A percentile compares a stretch with the other conserved stretches of the same genome.
Evolutionary conservation across 2,888 invertebrate species (phyloP).

Genomic region (Amphipoea oculea): DNA sequence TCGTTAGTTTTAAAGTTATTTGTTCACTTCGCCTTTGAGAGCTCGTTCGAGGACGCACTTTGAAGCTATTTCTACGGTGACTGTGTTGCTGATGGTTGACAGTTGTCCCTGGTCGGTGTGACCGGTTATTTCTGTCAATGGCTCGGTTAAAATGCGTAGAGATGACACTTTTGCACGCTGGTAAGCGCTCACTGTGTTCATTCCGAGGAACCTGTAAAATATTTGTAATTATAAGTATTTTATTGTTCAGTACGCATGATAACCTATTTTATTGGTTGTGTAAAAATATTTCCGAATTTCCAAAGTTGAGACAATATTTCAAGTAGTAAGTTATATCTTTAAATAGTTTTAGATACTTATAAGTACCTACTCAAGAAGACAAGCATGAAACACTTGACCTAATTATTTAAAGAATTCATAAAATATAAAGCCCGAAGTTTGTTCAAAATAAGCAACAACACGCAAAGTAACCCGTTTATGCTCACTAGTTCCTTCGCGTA

Average conservation of each 20-base stretch:
- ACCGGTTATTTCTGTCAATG: slow-evolving; percentile 67
- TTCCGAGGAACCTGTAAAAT: slow-evolving; percentile 94
- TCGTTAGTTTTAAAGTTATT: slow-evolving; percentile 57
- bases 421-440: neutral
- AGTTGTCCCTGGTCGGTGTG: slow-evolving; percentile 76
- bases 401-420: neutral
- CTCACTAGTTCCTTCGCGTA: too few relatives aligned
- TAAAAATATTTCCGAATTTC: neutral
- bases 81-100: slow-evolving; percentile 87
- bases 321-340: neutral
- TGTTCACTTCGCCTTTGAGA: slow-evolving; percentile 82
- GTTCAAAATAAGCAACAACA: too few relatives aligned
- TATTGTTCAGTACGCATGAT: neutral
- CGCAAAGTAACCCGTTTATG: too few relatives aligned
- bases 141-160: slow-evolving; percentile 92
- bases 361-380: too few relatives aligned
- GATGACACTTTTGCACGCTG: slow-evolving; percentile 97
- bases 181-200: slow-evolving; percentile 97
- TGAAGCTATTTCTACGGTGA: slow-evolving; percentile 87
- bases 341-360: neutral
- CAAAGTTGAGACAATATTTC: too few relatives aligned
- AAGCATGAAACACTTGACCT: neutral
- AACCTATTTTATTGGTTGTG: neutral
- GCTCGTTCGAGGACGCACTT: slow-evolving; percentile 84
- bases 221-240: neutral